phyloP scores from a whole-genome alignment of 1,140 invertebrate species.

The Trichonephila inaurata region DNA sequence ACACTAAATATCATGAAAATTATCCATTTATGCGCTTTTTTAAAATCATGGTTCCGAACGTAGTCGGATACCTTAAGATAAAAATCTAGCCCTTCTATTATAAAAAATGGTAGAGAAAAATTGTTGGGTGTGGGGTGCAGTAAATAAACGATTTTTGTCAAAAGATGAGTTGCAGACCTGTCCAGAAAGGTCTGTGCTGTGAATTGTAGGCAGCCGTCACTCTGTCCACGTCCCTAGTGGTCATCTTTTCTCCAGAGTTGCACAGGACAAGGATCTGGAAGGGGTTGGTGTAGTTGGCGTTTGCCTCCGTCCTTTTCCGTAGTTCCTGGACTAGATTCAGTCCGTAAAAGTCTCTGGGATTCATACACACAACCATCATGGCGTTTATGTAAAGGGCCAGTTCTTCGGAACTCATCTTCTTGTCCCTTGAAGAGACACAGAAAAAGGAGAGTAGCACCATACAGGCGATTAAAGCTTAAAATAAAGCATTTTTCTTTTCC shows the following conservation, averaged over 20 bases:
- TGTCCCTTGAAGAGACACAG: too few relatives aligned
- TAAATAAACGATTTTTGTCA: too few relatives aligned
- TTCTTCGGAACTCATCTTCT: neutral
- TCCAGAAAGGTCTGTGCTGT: constrained; percentile 27
- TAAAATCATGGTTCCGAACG: too few relatives aligned
- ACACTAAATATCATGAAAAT: too few relatives aligned
- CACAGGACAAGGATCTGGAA: constrained; percentile 15
- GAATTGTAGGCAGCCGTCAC: neutral
- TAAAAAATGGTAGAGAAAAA: too few relatives aligned
- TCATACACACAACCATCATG: neutral
- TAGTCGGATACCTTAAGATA: too few relatives aligned
- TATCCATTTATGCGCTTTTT: too few relatives aligned
- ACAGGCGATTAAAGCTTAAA: too few relatives aligned
- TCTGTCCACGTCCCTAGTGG: neutral
- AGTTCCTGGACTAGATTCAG: constrained; percentile 2
- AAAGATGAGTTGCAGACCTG: neutral
- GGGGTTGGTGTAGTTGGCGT: neutral
- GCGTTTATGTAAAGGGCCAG: neutral
- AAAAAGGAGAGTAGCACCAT: too few relatives aligned
- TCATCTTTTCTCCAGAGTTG: constrained; percentile 25
- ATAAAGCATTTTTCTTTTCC: too few relatives aligned
- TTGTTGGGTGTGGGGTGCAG: too few relatives aligned
- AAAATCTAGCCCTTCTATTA: too few relatives aligned
- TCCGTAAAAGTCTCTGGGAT: constrained; percentile 27
- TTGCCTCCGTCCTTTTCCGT: neutral